Percentiles rank a stretch among this genome's conserved stretches.
Conservation (phyloP, 1,140 invertebrate species). For the Hesperophylax magnus region DNA sequence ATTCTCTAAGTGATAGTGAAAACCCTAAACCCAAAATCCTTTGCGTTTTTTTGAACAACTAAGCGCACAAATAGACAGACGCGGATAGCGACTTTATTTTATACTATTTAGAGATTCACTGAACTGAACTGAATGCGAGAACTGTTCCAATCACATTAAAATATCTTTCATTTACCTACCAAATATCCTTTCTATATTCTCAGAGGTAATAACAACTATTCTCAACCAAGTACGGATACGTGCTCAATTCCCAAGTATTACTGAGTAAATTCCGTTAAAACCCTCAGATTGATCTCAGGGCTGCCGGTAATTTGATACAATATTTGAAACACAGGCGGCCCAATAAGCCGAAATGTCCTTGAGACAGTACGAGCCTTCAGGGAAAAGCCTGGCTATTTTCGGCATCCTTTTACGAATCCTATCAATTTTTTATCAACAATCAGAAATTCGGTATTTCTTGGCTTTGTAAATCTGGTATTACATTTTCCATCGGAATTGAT, state of each 20-base stretch:
- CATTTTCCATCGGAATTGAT: neutral
- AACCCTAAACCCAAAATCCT: too few relatives aligned
- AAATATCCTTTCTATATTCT: too few relatives aligned
- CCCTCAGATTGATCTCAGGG: neutral
- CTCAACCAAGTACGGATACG: neutral
- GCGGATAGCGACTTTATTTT: too few relatives aligned
- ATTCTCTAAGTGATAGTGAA: too few relatives aligned
- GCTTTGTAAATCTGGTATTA: neutral
- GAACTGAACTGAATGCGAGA: too few relatives aligned
- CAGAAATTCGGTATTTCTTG: neutral
- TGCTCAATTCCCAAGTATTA: neutral
- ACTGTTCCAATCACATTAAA: too few relatives aligned
- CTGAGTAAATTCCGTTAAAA: slow-evolving; percentile 6
- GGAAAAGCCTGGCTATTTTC: slow-evolving; percentile 12
- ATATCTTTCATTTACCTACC: too few relatives aligned
- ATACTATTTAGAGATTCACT: too few relatives aligned
- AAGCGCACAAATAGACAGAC: too few relatives aligned
- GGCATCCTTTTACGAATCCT: neutral
- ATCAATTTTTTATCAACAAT: slow-evolving; percentile 3
- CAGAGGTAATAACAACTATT: too few relatives aligned
- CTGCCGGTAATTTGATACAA: slow-evolving; percentile 9
- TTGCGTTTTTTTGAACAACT: too few relatives aligned
- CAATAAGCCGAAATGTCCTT: slow-evolving; percentile 19
- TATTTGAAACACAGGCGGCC: slow-evolving; percentile 19
- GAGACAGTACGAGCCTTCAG: neutral